Conservation (phyloP, 2,888 invertebrate species). For the Metallyticus violacea region DNA sequence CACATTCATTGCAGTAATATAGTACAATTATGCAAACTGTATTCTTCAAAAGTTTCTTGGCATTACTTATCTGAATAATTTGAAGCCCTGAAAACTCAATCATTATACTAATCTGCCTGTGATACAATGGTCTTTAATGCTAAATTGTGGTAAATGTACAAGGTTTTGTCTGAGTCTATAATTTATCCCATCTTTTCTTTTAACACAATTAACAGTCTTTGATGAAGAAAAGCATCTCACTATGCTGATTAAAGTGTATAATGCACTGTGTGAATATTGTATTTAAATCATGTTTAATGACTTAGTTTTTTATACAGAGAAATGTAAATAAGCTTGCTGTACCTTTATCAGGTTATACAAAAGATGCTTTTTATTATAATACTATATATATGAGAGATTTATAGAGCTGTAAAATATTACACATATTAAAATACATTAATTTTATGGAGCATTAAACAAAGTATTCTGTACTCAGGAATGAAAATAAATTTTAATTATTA, state of each 20-base stretch:
- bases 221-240: no score
- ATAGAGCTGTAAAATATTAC: constrained; percentile 9
- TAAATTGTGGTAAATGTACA: no score
- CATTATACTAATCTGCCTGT: no score
- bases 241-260: constrained; percentile 8
- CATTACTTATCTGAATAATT: no score
- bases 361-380: constrained; percentile 12
- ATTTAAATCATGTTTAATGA: constrained; percentile 1
- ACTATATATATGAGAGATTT: not conserved
- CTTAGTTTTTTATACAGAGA: constrained; percentile 21
- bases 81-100: no score
- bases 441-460: constrained; percentile 18
- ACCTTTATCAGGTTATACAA: constrained; percentile 3
- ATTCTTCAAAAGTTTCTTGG: no score
- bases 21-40: no score
- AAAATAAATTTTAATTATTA: not conserved
- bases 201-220: no score
- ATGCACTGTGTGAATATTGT: not conserved
- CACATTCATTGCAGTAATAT: no score
- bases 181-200: no score
- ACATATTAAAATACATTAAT: constrained; percentile 11
- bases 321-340: constrained; percentile 23
- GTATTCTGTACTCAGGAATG: constrained; percentile 22
- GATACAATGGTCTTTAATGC: no score
- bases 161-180: no score